phyloP scores from a whole-genome alignment of 1,140 invertebrate species.

The Carposina sasakii region DNA sequence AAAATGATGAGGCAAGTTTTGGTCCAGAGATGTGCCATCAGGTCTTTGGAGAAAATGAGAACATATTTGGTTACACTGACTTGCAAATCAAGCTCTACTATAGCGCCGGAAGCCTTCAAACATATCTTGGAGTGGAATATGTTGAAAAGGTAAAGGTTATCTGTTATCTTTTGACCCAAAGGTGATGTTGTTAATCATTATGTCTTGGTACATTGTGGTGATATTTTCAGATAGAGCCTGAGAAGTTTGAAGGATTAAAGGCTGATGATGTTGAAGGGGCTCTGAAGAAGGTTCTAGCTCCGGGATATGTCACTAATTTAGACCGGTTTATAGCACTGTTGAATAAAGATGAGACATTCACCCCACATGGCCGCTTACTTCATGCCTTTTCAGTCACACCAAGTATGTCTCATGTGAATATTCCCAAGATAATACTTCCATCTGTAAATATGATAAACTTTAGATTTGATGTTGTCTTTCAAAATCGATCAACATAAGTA shows the following conservation, averaged over 20 bases:
- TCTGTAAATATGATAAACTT: too few relatives aligned
- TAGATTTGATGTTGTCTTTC: too few relatives aligned
- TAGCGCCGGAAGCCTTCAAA: slow-evolving; percentile 82
- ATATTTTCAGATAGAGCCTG: slow-evolving; percentile 62
- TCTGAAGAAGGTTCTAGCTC: slow-evolving; percentile 76
- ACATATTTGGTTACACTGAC: slow-evolving; percentile 94
- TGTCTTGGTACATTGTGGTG: background rate
- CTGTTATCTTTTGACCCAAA: background rate
- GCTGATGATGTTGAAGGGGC: slow-evolving; percentile 87
- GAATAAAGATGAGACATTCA: slow-evolving; percentile 81
- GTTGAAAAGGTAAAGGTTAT: slow-evolving; percentile 57
- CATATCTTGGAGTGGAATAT: slow-evolving; percentile 65
- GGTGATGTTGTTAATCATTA: background rate
- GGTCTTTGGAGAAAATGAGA: slow-evolving; percentile 94
- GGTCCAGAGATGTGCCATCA: slow-evolving; percentile 94
- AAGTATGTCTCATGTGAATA: slow-evolving; percentile 42
- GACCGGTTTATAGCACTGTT: slow-evolving; percentile 80
- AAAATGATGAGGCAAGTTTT: slow-evolving; percentile 82
- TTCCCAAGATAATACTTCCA: too few relatives aligned
- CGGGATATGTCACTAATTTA: slow-evolving; percentile 77
- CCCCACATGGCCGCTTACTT: slow-evolving; percentile 80
- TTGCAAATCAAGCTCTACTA: slow-evolving; percentile 87
- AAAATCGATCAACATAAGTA: too few relatives aligned
- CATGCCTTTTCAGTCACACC: slow-evolving; percentile 73
- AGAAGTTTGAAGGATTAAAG: slow-evolving; percentile 75